Evolutionary conservation across 2,113 vertebrate species (phyloP).

Genomic region (Alectura lathami): DNA sequence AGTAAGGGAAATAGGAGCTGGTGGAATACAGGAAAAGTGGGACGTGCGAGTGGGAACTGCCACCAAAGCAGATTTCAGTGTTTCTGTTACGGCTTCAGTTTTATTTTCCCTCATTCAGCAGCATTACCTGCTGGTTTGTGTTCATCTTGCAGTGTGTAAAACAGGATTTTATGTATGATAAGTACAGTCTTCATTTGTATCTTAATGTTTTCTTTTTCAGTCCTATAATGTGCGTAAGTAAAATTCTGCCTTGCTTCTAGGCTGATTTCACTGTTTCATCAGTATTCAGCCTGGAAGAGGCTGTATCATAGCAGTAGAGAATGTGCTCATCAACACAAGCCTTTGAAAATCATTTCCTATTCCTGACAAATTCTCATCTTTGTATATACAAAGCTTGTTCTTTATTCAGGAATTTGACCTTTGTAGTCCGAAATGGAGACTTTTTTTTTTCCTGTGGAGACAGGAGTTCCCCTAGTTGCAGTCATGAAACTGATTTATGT

Average conservation of each 20-base stretch:
- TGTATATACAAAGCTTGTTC: background rate
- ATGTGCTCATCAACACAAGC: background rate
- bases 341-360: background rate
- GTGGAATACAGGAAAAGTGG: background rate
- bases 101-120: background rate
- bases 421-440: background rate
- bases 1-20: background rate
- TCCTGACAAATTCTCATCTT: background rate
- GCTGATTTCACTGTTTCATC: background rate
- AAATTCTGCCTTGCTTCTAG: background rate
- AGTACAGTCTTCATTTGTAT: background rate
- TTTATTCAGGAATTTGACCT: background rate
- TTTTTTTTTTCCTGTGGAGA: background rate
- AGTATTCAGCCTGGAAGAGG: background rate
- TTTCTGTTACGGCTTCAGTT: background rate
- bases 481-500: background rate
- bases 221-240: background rate
- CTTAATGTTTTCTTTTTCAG: background rate
- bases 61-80: background rate
- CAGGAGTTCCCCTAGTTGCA: background rate
- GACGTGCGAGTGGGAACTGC: background rate
- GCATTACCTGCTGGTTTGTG: background rate
- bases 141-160: background rate
- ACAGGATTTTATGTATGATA: background rate
- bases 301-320: background rate